Percentiles rank a stretch among this genome's conserved stretches.
Evolutionary conservation across 2,888 invertebrate species (phyloP).

Genomic region (Gari tellinella): DNA sequence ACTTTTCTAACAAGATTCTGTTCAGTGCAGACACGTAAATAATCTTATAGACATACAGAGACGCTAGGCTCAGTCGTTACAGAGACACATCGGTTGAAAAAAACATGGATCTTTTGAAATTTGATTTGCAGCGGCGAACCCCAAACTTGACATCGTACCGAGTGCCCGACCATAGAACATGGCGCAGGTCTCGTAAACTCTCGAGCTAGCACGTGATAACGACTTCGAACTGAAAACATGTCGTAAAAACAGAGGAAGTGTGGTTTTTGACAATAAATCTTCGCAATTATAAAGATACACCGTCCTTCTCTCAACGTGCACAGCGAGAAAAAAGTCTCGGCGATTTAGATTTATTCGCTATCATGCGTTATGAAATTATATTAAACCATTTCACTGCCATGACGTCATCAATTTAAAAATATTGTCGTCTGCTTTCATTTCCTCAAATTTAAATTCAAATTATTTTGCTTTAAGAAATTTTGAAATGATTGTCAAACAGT

Average conservation of each 20-base stretch:
- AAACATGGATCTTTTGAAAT: neutral
- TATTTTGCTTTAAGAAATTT: too few species aligned
- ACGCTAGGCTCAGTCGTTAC: slow-evolving; percentile 11
- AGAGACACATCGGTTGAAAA: slow-evolving; percentile 16
- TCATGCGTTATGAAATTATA: slow-evolving; percentile 5
- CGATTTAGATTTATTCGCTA: slow-evolving; percentile 11
- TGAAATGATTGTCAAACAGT: too few species aligned
- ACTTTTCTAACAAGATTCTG: neutral
- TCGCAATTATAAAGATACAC: slow-evolving; percentile 21
- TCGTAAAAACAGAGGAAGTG: slow-evolving; percentile 50
- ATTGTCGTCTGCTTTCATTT: too few species aligned
- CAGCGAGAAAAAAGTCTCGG: too few species aligned
- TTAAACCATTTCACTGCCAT: neutral
- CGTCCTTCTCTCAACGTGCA: slow-evolving; percentile 13
- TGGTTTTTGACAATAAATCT: slow-evolving; percentile 57
- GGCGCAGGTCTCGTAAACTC: slow-evolving; percentile 48
- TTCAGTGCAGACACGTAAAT: slow-evolving; percentile 28
- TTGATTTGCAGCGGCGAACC: slow-evolving; percentile 51
- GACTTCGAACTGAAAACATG: slow-evolving; percentile 48
- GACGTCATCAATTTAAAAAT: too few species aligned
- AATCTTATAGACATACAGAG: slow-evolving; percentile 16
- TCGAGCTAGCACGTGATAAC: slow-evolving; percentile 51
- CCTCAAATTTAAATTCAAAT: too few species aligned
- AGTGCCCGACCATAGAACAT: slow-evolving; percentile 35
- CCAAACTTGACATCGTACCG: slow-evolving; percentile 47